Base-by-base conservation (phyloP, 2,888 invertebrate species). In the Lycophotia porphyrea region DNA sequence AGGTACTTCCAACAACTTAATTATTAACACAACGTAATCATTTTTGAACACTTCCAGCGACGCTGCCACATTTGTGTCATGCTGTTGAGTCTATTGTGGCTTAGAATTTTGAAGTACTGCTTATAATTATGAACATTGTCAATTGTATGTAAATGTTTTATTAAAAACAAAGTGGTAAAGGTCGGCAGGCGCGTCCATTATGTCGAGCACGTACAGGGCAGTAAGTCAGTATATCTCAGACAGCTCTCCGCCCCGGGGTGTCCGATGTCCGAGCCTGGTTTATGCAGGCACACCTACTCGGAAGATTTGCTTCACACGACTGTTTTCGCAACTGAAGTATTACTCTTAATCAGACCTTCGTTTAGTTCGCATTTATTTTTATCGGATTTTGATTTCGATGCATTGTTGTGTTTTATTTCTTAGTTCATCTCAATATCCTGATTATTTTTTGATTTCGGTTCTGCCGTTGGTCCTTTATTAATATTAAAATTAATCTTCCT, bases 211-310 rank as follows among this genome's bases (percentile, higher is more conserved):
- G 84, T 84, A 71, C 78, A 80, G 84, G 83, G 84, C 86, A 89
- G 88, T 89, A 87, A 89, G 89, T 87, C 88, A 89, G 88, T 90
- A 87, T 92, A 93, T 92, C 89, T 91, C 81, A 81, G 90, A 90
- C 90, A 88, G 78, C 81, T 68, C 81, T 81, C 76, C 93, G 90
- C 95, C 90, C 89, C 92, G 88, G 94, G 95, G 94, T 91, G 94
- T 91, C 93, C 87, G 87, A 82, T 92, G 92, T 93, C 93, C 87
- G 84, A 87, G 80, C 80, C 78, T 93, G 88, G 89, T 94, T 94
- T 94, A 94, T 93, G 91, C 84, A 90, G 89, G 87, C 89, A 91
- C 90, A 90, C 90, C 90, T 91, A 90, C 89, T 90, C 84, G 78
- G 89, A 90, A 91, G 90, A 92, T 92, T 92, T 90, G 90, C 91